phyloP scores from a whole-genome alignment of 2,888 invertebrate species.

The Acheta domesticus region DNA sequence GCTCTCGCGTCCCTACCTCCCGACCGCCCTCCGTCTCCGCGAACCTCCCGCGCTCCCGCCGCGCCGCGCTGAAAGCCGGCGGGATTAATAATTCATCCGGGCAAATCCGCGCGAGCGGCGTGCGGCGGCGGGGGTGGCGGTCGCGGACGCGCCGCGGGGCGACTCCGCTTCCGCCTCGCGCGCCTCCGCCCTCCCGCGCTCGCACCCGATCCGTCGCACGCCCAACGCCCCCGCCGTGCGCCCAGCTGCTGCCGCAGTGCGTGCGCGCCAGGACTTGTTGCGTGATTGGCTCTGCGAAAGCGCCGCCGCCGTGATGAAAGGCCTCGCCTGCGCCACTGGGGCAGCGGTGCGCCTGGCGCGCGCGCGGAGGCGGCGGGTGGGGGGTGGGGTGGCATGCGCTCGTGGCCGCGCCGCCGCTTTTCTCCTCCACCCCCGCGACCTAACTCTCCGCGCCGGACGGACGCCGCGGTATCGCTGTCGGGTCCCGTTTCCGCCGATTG shows the following conservation, averaged over 20 bases:
- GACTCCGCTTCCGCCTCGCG: too few species aligned
- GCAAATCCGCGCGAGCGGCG: conserved; percentile 1
- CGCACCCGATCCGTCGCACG: too few species aligned
- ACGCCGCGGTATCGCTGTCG: not conserved
- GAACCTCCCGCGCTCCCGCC: not conserved
- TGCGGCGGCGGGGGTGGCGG: not conserved
- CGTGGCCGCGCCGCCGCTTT: not conserved
- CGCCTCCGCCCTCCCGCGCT: too few species aligned
- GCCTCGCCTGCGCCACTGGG: too few species aligned
- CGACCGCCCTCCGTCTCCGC: not conserved
- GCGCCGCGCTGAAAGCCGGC: not conserved
- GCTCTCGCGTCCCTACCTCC: not conserved
- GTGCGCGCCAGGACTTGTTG: not conserved
- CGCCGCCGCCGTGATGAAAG: not conserved
- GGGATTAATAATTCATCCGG: conserved; percentile 11
- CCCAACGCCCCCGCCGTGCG: too few species aligned
- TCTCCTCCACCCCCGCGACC: not conserved
- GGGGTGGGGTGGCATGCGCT: not conserved
- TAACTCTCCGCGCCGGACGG: not conserved
- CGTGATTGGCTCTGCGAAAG: not conserved
- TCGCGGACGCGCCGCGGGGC: not conserved
- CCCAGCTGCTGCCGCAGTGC: not conserved
- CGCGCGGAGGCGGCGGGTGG: not conserved
- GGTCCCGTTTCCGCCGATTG: not conserved
- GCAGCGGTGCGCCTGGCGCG: too few species aligned